Conservation (phyloP, 2,888 invertebrate genomes). For the Adela reaumurella region DNA sequence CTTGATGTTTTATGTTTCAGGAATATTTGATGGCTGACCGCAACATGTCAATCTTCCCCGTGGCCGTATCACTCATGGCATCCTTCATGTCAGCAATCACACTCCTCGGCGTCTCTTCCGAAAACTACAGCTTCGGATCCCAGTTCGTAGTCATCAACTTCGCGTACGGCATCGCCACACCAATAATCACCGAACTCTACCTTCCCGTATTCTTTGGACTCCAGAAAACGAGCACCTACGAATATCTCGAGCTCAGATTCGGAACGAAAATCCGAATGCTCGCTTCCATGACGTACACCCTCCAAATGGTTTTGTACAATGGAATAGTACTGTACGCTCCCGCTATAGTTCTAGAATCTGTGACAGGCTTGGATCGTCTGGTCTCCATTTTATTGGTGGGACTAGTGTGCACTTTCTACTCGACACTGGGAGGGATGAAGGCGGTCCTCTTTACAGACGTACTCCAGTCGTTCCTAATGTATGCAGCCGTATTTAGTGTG, state of each 20-base stretch:
- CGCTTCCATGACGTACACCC: conserved; percentile 79
- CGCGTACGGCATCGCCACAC: conserved; percentile 72
- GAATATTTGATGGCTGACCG: conserved; percentile 82
- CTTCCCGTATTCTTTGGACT: conserved; percentile 83
- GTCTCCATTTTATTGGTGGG: conserved; percentile 73
- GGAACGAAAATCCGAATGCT: conserved; percentile 69
- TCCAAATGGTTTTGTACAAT: conserved; percentile 88
- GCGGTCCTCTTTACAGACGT: conserved; percentile 86
- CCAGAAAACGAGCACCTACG: conserved; percentile 83
- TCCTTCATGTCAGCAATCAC: conserved; percentile 92
- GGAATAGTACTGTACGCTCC: conserved; percentile 93
- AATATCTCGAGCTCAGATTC: conserved; percentile 89
- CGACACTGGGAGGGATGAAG: conserved; percentile 87
- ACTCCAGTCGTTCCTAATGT: conserved; percentile 83
- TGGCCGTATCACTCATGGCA: conserved; percentile 89
- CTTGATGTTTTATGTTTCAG: conserved; percentile 31
- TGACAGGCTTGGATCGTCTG: conserved; percentile 72
- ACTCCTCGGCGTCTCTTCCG: conserved; percentile 82
- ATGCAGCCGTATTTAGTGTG: conserved; percentile 74
- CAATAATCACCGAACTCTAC: conserved; percentile 72
- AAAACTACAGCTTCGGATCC: conserved; percentile 80
- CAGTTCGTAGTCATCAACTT: conserved; percentile 76
- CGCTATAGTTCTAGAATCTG: conserved; percentile 82
- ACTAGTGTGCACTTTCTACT: conserved; percentile 81
- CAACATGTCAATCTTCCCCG: conserved; percentile 75